A percentile compares a stretch with the other conserved stretches of the same genome.
Evolutionary conservation across 2,797 vertebrate species (phyloP).

Genomic region (Chiloscyllium punctatum): DNA sequence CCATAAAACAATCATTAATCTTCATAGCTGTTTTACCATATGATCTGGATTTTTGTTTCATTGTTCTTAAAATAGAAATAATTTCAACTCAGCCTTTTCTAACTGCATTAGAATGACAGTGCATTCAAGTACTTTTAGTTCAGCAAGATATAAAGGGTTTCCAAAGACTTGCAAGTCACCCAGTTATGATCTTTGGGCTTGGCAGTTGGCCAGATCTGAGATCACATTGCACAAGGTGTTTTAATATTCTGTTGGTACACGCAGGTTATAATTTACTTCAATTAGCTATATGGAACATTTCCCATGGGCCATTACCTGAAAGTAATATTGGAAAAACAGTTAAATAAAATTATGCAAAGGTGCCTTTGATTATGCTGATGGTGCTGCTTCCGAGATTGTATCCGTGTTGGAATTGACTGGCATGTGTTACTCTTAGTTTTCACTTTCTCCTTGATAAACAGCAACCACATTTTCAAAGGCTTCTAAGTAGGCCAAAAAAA

Average conservation of each 20-base stretch:
- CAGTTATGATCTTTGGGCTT: background rate
- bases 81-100: background rate
- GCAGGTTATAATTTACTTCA: background rate
- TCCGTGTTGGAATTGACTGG: background rate
- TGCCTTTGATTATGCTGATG: background rate
- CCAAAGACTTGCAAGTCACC: background rate
- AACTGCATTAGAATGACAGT: background rate
- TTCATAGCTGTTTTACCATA: background rate
- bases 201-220: background rate
- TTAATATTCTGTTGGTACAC: background rate
- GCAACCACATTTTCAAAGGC: background rate
- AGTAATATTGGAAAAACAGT: background rate
- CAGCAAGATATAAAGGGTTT: background rate
- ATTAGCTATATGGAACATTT: background rate
- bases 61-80: too few relatives aligned
- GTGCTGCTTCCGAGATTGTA: background rate
- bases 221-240: background rate
- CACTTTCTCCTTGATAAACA: background rate
- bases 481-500: background rate
- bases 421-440: background rate
- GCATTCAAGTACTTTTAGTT: background rate
- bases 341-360: background rate
- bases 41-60: background rate
- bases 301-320: background rate
- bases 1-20: background rate